phyloP scores from a whole-genome alignment of 2,113 vertebrate species.

The Osmerus mordax region DNA sequence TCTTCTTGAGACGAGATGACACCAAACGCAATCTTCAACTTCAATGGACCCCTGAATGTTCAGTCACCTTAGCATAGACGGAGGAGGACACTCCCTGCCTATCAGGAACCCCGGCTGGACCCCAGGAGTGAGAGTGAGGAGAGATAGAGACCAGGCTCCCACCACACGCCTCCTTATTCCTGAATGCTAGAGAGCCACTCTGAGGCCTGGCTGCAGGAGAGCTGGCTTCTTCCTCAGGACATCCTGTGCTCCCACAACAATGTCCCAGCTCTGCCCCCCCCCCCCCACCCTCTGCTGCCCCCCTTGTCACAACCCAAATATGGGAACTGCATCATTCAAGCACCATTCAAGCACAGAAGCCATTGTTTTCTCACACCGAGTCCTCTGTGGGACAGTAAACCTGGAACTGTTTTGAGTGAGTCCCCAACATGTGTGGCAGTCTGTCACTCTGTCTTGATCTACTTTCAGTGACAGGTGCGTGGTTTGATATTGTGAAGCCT shows the following conservation, averaged over 20 bases:
- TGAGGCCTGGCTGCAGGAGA: constrained; percentile 33
- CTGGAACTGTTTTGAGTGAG: constrained; percentile 24
- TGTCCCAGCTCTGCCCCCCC: constrained; percentile 60
- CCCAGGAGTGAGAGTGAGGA: constrained; percentile 33
- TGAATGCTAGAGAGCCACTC: constrained; percentile 46
- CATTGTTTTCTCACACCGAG: constrained; percentile 54
- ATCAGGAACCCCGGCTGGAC: constrained; percentile 26
- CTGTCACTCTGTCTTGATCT: background rate
- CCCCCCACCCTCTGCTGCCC: constrained; percentile 9
- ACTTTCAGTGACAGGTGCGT: background rate
- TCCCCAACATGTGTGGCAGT: background rate
- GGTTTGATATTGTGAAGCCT: background rate
- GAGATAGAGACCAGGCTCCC: constrained; percentile 41
- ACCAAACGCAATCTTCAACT: constrained; percentile 21
- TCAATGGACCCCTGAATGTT: constrained; percentile 12
- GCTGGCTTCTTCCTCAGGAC: constrained; percentile 90
- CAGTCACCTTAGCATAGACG: constrained; percentile 5
- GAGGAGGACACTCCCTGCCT: constrained; percentile 29
- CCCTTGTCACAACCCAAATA: constrained; percentile 71
- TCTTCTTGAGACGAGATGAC: constrained; percentile 20
- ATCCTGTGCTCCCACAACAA: constrained; percentile 89
- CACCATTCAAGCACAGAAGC: constrained; percentile 20
- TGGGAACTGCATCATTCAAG: constrained; percentile 66
- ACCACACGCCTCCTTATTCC: constrained; percentile 47
- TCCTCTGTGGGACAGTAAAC: constrained; percentile 16